These are phyloP conservation scores for Sarcophilus harrisii DNA, from an alignment of 2,797 vertebrate genomes.

Conservation along the genomic window DNA sequence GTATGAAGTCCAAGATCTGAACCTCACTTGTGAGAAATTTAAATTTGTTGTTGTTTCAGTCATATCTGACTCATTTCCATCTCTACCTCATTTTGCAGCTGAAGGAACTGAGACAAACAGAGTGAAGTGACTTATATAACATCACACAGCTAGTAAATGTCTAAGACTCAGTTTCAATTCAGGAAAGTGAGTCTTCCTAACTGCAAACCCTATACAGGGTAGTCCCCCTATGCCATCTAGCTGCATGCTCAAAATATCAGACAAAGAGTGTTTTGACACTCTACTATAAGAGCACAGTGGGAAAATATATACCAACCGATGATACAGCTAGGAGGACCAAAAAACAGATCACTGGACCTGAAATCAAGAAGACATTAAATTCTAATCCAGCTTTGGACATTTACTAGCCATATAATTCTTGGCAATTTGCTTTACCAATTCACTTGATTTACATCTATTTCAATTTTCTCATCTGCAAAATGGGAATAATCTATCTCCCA, in stretches of 20 bases:
- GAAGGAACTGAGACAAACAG: not conserved
- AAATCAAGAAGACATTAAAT: not conserved
- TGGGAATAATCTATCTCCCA: not conserved
- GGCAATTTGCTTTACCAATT: not conserved
- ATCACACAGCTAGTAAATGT: not conserved
- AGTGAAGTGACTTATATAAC: not conserved
- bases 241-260: not conserved
- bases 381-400: not conserved
- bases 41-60: not conserved
- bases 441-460: not conserved
- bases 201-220: too few relatives aligned
- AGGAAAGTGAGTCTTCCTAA: not conserved
- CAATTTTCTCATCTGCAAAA: not conserved
- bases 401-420: not conserved
- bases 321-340: not conserved
- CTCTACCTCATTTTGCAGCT: not conserved
- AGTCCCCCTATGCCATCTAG: not conserved
- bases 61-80: not conserved
- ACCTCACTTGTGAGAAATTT: not conserved
- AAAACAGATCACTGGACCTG: not conserved
- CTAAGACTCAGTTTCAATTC: not conserved
- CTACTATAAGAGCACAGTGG: not conserved
- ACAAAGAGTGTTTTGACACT: not conserved
- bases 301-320: not conserved
- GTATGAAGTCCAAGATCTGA: not conserved